A percentile compares a stretch with the other conserved stretches of the same genome.
These are phyloP conservation scores for Poeciliopsis gracilis DNA, from an alignment of 2,797 vertebrate species.

Conservation along the genomic window DNA sequence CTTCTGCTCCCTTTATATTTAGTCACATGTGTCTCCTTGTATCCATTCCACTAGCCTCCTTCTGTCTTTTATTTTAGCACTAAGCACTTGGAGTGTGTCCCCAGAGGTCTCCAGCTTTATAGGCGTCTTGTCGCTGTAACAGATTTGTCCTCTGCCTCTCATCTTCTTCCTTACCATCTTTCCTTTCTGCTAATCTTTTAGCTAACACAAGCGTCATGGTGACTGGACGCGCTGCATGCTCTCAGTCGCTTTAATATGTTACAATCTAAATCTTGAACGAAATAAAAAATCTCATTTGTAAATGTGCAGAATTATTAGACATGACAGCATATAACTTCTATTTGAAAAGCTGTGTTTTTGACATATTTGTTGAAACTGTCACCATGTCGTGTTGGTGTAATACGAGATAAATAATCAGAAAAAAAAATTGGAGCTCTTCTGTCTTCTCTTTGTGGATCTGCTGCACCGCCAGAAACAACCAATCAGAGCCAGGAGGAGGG, in stretches of 20 bases:
- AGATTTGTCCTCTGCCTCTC: slow-evolving; percentile 65
- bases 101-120: slow-evolving; percentile 57
- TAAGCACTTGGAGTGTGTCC: slow-evolving; percentile 48
- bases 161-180: slow-evolving; percentile 46
- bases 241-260: not conserved
- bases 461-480: too few relatives aligned
- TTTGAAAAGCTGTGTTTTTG: too few relatives aligned
- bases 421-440: too few relatives aligned
- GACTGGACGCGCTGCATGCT: not conserved
- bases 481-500: too few relatives aligned
- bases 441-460: too few relatives aligned
- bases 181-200: slow-evolving; percentile 55
- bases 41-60: slow-evolving; percentile 17
- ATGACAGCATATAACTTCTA: too few relatives aligned
- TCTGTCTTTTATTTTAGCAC: slow-evolving; percentile 22
- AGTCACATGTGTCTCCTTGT: slow-evolving; percentile 19
- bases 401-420: too few relatives aligned
- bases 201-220: slow-evolving; percentile 23
- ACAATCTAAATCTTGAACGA: not conserved
- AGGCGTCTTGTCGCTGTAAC: slow-evolving; percentile 67
- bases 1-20: slow-evolving; percentile 37
- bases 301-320: not conserved
- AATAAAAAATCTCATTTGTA: not conserved
- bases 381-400: too few relatives aligned
- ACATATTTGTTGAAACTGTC: too few relatives aligned